Base-by-base conservation (phyloP, 2,797 vertebrate species). In the Acanthurus lineatus region DNA sequence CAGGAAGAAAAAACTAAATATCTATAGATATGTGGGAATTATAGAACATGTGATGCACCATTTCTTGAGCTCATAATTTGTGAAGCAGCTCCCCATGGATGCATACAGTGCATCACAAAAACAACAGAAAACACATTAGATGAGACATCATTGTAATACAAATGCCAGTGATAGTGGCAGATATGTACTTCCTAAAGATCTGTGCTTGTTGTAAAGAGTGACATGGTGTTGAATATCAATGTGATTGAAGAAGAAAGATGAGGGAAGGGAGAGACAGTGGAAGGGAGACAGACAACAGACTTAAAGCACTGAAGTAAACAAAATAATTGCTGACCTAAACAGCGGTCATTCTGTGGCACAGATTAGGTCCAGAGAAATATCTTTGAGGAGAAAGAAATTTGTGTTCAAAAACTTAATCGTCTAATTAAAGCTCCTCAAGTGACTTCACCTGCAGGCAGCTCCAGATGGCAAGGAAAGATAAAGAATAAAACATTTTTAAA, bases 191-290 rank as follows among this genome's bases (percentile, higher is more conserved):
- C 4, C 82, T 59, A 69, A 22, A 79, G 59, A 71, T 22, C 74
- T 91, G 89, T 90, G 87, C 85, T 88, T 85, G 51, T 63, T 83
- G 47, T 60, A 35, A 3, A 75, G 66, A 64, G 69, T 63, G 28
- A 54, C 6, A 22, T 20, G 19, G n/a, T 73, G 48, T 5, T 47
- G 48, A 56, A 48, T 64, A 47, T 73, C 22, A 3, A 32, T 25
- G 64, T 74, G 68, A 47, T n/a, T 11, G 12, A 73, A 73, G 38
- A 76, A 28, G 28, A 56, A 59, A 79, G 32, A 38, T 6, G 25
- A 47, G 5, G 42, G 44, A 17, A 67, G 15, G 32, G 4, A 48
- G 66, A 82, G 64, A 82, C 22, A 62, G 25, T 48, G 75, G 58
- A 16, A 56, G 9, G 15, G 61, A 62, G 56, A 71, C 28, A 56